phyloP scores from a whole-genome alignment of 2,888 invertebrate species.

The Melinopterus prodromus region DNA sequence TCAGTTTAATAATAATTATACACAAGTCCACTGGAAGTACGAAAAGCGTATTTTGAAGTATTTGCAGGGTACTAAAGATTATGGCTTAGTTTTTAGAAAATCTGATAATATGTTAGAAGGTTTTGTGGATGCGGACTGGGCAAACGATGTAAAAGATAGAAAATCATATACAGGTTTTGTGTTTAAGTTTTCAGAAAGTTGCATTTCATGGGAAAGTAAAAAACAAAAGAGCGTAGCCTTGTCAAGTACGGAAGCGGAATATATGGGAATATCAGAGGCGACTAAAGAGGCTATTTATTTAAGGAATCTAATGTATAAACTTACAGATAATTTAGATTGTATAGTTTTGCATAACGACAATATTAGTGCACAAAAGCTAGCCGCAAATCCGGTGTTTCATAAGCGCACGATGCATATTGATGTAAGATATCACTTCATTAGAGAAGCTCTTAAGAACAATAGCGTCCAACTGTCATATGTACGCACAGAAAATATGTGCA shows the following conservation, averaged over 20 bases:
- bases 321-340: conserved; percentile 28
- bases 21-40: conserved; percentile 38
- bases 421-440: conserved; percentile 41
- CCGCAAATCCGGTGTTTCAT: conserved; percentile 27
- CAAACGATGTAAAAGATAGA: conserved; percentile 45
- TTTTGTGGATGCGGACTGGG: conserved; percentile 42
- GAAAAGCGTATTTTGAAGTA: conserved; percentile 40
- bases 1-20: conserved; percentile 42
- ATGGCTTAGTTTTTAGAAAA: conserved; percentile 34
- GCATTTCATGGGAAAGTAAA: conserved; percentile 48
- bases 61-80: conserved; percentile 39
- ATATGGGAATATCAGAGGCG: conserved; percentile 48
- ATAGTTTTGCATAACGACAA: conserved; percentile 28
- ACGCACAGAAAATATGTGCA: conserved; percentile 34
- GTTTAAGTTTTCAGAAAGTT: conserved; percentile 45
- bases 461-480: conserved; percentile 39
- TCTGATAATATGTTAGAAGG: conserved; percentile 33
- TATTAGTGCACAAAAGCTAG: conserved; percentile 28
- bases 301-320: conserved; percentile 29
- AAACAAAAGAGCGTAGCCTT: conserved; percentile 51
- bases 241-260: conserved; percentile 49
- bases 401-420: conserved; percentile 43
- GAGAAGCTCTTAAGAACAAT: conserved; percentile 35
- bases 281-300: conserved; percentile 44
- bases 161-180: conserved; percentile 54